Evolutionary conservation across 2,797 vertebrate species (phyloP).

Genomic region (Gambusia yucatana): DNA sequence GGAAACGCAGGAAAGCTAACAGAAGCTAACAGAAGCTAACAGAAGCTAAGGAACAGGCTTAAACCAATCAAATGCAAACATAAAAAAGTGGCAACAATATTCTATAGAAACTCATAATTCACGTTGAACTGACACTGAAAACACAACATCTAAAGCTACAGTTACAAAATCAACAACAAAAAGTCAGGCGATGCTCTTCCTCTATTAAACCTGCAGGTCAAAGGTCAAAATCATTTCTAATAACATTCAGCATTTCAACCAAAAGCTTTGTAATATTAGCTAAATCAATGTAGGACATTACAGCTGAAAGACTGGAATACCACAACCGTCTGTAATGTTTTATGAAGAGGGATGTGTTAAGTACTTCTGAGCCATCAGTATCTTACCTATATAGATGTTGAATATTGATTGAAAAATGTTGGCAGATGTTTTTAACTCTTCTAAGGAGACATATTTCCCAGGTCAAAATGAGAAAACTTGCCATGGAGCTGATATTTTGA

Average conservation of each 20-base stretch:
- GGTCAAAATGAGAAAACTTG: too few relatives aligned
- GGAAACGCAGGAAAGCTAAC: background rate
- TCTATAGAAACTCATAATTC: background rate
- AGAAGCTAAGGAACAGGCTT: background rate
- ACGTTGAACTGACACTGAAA: background rate
- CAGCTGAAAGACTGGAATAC: background rate
- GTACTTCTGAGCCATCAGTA: background rate
- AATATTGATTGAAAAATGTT: too few relatives aligned
- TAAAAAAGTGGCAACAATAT: background rate
- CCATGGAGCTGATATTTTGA: too few relatives aligned
- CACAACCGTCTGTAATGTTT: background rate
- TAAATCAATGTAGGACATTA: background rate
- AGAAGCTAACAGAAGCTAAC: background rate
- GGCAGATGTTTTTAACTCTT: too few relatives aligned
- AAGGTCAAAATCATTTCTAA: background rate
- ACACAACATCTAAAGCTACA: background rate
- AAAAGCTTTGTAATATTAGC: background rate
- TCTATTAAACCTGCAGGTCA: background rate
- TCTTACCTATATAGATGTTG: background rate
- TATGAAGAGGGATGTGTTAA: background rate
- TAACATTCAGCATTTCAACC: background rate
- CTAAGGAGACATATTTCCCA: too few relatives aligned
- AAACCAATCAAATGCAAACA: background rate
- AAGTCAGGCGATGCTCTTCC: background rate
- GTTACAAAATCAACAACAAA: background rate